phyloP scores from a whole-genome alignment of 2,113 vertebrate genomes.

The Meleagris gallopavo region DNA sequence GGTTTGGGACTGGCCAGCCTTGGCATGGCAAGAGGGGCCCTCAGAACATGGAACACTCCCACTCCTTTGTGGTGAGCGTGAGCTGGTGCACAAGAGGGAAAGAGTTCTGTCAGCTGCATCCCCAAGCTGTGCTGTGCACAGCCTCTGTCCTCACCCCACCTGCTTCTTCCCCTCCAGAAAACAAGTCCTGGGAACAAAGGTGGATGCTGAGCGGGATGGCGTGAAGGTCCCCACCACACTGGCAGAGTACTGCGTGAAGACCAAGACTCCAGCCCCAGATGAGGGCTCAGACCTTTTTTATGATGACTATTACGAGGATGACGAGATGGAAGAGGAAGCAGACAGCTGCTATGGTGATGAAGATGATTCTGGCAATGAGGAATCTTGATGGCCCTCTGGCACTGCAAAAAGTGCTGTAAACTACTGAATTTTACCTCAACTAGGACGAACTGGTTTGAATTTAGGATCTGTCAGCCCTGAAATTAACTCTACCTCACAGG shows the following conservation, averaged over 20 bases:
- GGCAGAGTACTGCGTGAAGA: slow-evolving; percentile 95
- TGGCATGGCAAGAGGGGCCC: fast-evolving
- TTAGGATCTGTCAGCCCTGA: slow-evolving; percentile 57
- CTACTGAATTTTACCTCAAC: slow-evolving; percentile 75
- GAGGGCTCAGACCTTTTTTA: slow-evolving; percentile 94
- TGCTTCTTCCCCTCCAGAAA: slow-evolving; percentile 74
- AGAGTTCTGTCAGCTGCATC: neutral
- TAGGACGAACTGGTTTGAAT: slow-evolving; percentile 63
- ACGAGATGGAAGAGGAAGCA: slow-evolving; percentile 86
- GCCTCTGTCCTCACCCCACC: neutral
- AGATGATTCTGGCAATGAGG: slow-evolving; percentile 91
- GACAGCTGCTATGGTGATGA: slow-evolving; percentile 90
- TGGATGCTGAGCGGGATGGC: slow-evolving; percentile 90
- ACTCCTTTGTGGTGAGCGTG: fast-evolving
- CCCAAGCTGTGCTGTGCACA: neutral
- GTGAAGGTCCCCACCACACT: slow-evolving; percentile 94
- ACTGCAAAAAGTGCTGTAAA: slow-evolving; percentile 42
- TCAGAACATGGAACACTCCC: fast-evolving
- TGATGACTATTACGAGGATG: slow-evolving; percentile 93
- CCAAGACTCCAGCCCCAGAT: slow-evolving; percentile 87
- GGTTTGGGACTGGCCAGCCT: neutral
- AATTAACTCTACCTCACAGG: slow-evolving; percentile 72
- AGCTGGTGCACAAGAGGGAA: neutral
- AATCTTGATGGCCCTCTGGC: slow-evolving; percentile 83
- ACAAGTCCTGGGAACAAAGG: slow-evolving; percentile 93